A percentile compares a stretch with the other conserved stretches of the same genome.
phyloP scores from a whole-genome alignment of 2,888 invertebrate species.

The Agonopterix alstromeriana region DNA sequence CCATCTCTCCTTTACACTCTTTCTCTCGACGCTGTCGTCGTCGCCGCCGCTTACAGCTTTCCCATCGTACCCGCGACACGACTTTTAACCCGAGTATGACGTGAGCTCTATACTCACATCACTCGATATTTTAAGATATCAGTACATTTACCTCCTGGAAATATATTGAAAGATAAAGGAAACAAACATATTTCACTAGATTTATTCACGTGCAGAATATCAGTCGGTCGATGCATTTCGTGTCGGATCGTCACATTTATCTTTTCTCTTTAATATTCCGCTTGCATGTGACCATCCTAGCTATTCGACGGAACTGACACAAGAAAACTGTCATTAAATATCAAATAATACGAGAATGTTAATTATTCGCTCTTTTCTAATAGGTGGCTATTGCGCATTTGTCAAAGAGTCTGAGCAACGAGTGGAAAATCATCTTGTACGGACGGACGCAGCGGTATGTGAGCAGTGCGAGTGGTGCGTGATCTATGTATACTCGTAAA shows the following conservation, averaged over 20 bases:
- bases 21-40: conserved; percentile 51
- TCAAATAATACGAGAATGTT: conserved; percentile 53
- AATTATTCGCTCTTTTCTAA: conserved; percentile 36
- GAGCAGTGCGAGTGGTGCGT: conserved; percentile 32
- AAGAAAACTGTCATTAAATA: conserved; percentile 64
- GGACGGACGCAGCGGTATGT: conserved; percentile 9
- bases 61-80: conserved; percentile 32
- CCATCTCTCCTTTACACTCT: conserved; percentile 72
- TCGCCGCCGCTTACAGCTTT: conserved; percentile 47
- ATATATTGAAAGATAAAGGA: too few species aligned
- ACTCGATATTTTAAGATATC: background rate
- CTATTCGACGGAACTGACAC: conserved; percentile 67
- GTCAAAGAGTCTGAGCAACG: conserved; percentile 26
- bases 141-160: too few species aligned
- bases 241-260: conserved; percentile 38
- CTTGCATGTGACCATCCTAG: conserved; percentile 66
- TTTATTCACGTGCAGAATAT: conserved; percentile 1
- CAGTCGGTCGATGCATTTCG: conserved; percentile 17
- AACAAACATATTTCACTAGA: background rate
- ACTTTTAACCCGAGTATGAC: conserved; percentile 5
- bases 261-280: conserved; percentile 46
- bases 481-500: conserved; percentile 25
- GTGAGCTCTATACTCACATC: background rate
- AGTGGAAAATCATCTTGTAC: conserved; percentile 31
- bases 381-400: conserved; percentile 28